These are phyloP conservation scores for Clarias macrocephalus DNA, from an alignment of 2,113 vertebrate genomes.

Conservation along the genomic window DNA sequence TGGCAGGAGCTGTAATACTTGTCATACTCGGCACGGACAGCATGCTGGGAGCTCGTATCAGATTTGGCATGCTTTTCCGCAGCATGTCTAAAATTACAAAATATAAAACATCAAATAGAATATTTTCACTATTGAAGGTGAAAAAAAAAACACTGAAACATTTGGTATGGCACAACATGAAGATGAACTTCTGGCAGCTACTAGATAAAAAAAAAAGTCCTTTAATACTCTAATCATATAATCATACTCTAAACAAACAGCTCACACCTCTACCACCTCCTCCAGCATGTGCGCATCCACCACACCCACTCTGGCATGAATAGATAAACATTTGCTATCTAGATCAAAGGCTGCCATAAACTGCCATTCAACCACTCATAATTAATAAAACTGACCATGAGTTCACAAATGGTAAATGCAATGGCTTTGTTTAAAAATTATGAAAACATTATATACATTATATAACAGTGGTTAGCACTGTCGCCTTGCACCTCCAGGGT, in stretches of 20 bases:
- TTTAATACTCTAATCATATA: background rate
- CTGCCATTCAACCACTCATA: constrained; percentile 22
- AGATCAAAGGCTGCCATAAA: constrained; percentile 2
- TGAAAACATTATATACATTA: background rate
- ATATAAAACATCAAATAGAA: background rate
- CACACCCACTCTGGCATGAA: background rate
- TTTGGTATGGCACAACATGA: background rate
- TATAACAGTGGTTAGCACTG: too few relatives aligned
- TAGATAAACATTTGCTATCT: constrained; percentile 21
- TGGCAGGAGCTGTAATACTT: constrained; percentile 72
- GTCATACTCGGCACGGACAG: constrained; percentile 86
- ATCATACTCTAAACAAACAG: background rate
- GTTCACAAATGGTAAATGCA: background rate
- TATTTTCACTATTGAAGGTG: background rate
- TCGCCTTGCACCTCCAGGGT: too few relatives aligned
- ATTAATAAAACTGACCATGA: background rate
- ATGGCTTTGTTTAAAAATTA: background rate
- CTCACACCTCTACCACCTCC: background rate
- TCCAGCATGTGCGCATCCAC: background rate
- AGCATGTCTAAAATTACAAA: constrained; percentile 81
- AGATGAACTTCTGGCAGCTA: background rate
- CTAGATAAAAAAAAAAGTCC: background rate
- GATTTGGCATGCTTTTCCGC: constrained; percentile 95
- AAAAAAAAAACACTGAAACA: too few relatives aligned
- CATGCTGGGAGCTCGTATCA: constrained; percentile 86